Base-by-base conservation (phyloP, 2,113 vertebrate genomes). In the Strix uralensis region DNA sequence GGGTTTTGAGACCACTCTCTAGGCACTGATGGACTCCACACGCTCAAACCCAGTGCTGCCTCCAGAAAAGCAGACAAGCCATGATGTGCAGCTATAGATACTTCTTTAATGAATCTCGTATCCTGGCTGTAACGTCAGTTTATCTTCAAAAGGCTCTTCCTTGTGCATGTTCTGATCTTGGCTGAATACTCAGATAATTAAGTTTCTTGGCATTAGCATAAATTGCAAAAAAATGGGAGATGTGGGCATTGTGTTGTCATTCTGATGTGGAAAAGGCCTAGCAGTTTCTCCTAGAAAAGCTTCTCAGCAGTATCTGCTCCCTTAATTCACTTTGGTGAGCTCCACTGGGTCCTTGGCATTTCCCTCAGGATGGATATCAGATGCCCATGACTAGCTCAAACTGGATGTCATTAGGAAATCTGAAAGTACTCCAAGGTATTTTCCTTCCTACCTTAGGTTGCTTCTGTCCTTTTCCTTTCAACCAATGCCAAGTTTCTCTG, bases 161-260 rank as follows among this genome's bases (percentile, higher is more conserved):
- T 42, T 52, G 3, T 67, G 17, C 29, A 40, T 7, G 3, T 55
- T 51, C 49, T 73, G 12, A 80, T 52, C 38, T 67, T 52, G n/a
- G 14, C 16, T 57, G 23, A 59, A 75, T 59, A 44, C 6, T 49
- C 27, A 59, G 15, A 30, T 11, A 80, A 72, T n/a, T 62, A 36
- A 1, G 0, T 59, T 77, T 75, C 58, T 55, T 51, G 27, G 11
- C 7, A 51, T 79, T 61, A 42, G 17, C 30, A 49, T 22, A 34
- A 71, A 67, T 3, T 71, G 21, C 1, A 47, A 57, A 52, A 62
- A 65, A 72, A 42, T 3, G 0, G 5, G 15, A 89, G 36, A 51
- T 58, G 15, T 10, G 14, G 16, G 52, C 51, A 79, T 22, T 0
- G 0, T 40, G 27, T 9, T 74, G 8, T 10, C 29, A 88, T 91